phyloP scores from a whole-genome alignment of 2,888 invertebrate genomes.

The Drosophila picticornis region DNA sequence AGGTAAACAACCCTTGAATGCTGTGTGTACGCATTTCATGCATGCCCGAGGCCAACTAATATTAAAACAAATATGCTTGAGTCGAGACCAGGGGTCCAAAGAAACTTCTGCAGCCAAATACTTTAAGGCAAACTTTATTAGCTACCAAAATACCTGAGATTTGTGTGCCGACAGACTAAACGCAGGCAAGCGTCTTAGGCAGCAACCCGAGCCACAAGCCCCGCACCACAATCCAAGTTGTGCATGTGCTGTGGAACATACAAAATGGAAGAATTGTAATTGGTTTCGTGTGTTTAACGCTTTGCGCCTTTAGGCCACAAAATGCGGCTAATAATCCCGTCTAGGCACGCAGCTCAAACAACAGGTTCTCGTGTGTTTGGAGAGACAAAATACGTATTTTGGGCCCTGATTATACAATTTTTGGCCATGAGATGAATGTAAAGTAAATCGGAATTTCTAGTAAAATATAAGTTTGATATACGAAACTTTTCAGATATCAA shows the following conservation, averaged over 20 bases:
- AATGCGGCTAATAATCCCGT: constrained; percentile 64
- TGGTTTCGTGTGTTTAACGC: constrained; percentile 80
- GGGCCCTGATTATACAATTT: background rate
- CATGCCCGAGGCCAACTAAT: constrained; percentile 65
- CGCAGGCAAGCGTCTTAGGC: constrained; percentile 24
- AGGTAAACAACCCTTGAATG: constrained; percentile 64
- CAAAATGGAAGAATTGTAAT: constrained; percentile 61
- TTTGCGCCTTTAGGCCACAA: constrained; percentile 51
- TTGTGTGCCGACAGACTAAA: constrained; percentile 50
- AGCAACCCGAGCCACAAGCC: background rate
- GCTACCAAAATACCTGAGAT: constrained; percentile 78
- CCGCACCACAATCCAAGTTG: constrained; percentile 4
- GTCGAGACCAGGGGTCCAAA: constrained; percentile 22
- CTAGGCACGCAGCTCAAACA: constrained; percentile 63
- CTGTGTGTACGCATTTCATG: constrained; percentile 40
- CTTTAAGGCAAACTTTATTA: constrained; percentile 80
- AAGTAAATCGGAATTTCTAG: constrained; percentile 11
- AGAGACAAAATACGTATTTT: constrained; percentile 15
- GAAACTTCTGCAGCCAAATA: constrained; percentile 63
- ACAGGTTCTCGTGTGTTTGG: constrained; percentile 19
- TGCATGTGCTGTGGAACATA: constrained; percentile 36
- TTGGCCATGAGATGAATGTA: constrained; percentile 5
- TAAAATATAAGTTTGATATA: constrained; percentile 23
- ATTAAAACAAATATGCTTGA: constrained; percentile 73
- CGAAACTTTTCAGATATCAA: background rate